Evolutionary conservation across 2,113 vertebrate genomes (phyloP).

Genomic region (Gobius niger): DNA sequence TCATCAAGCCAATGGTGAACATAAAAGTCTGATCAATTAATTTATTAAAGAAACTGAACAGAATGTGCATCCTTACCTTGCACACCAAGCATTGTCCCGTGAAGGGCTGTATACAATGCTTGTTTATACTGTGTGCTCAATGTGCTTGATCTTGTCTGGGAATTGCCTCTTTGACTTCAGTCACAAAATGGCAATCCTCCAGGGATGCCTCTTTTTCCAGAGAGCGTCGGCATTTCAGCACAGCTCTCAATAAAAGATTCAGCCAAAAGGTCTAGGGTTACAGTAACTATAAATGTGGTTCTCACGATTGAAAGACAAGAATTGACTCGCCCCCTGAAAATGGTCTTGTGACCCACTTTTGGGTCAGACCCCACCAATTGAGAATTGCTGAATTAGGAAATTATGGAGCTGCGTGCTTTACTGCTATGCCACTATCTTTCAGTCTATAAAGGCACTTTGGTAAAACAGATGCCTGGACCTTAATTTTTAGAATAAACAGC

Average conservation of each 20-base stretch:
- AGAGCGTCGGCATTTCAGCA: constrained; percentile 35
- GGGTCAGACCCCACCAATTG: constrained; percentile 48
- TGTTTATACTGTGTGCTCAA: constrained; percentile 44
- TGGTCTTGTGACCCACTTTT: too few species aligned
- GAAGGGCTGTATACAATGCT: background rate
- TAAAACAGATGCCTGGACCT: background rate
- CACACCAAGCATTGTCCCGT: background rate
- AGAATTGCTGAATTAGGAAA: constrained; percentile 54
- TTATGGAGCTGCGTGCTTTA: constrained; percentile 16
- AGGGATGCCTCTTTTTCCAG: constrained; percentile 43
- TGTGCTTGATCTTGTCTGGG: constrained; percentile 53
- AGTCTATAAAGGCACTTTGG: constrained; percentile 1
- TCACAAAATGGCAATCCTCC: constrained; percentile 47
- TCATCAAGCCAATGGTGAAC: too few species aligned
- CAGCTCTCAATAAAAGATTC: constrained; percentile 61
- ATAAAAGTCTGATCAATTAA: too few species aligned
- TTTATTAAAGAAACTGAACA: too few species aligned
- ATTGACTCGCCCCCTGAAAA: background rate
- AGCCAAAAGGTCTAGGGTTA: constrained; percentile 62
- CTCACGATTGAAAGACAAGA: constrained; percentile 53
- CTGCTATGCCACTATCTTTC: constrained; percentile 5
- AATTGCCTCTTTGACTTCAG: constrained; percentile 46
- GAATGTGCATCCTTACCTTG: too few species aligned
- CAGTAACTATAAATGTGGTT: constrained; percentile 56
- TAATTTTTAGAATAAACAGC: background rate